These are phyloP conservation scores for Hyalella azteca DNA, from an alignment of 2,888 invertebrate genomes.

Conservation along the genomic window DNA sequence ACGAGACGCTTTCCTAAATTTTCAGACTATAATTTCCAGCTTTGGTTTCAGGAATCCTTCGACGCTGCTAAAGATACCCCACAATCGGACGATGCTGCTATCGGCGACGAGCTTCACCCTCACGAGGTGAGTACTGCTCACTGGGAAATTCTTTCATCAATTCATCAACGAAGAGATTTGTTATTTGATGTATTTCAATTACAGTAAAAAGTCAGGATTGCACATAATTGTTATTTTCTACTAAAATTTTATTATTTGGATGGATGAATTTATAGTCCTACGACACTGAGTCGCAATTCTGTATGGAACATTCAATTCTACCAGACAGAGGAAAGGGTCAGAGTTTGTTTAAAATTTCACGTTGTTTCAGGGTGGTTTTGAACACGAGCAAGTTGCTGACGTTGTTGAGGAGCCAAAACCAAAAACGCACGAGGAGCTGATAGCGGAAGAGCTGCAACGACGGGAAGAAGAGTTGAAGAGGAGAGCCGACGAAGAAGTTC, in stretches of 20 bases:
- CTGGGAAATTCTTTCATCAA: not conserved
- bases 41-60: no score
- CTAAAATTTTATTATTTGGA: not conserved
- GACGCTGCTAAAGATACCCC: not conserved
- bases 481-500: not conserved
- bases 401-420: not conserved
- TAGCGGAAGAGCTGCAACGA: not conserved
- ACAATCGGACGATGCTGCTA: not conserved
- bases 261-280: not conserved
- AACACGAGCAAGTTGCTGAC: not conserved
- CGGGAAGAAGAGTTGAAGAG: not conserved
- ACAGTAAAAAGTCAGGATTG: not conserved
- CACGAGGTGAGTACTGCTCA: not conserved
- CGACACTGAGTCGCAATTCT: not conserved
- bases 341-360: not conserved
- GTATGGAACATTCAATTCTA: not conserved
- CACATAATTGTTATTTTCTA: not conserved
- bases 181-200: not conserved
- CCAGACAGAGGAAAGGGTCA: not conserved
- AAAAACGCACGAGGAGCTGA: not conserved
- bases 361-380: not conserved
- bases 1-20: no score
- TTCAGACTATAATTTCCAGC: no score
- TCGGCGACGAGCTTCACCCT: no score
- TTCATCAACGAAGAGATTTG: not conserved